Conservation (phyloP, 1,140 invertebrate species). For the Lasioglossum baleicum region DNA sequence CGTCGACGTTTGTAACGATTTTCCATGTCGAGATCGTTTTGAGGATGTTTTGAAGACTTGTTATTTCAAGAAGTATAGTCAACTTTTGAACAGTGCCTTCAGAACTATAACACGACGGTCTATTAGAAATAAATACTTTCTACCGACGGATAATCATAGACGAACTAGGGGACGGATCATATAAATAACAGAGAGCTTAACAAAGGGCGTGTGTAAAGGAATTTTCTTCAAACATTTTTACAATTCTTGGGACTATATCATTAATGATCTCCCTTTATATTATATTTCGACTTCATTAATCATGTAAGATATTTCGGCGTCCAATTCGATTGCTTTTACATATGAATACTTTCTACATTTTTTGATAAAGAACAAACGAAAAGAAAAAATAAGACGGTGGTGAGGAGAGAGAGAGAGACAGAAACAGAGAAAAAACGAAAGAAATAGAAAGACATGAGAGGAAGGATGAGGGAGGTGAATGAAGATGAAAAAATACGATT, state of each 20-base stretch:
- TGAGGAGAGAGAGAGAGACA: not conserved
- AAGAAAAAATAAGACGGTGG: conserved; percentile 25
- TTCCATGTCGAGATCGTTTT: conserved; percentile 60
- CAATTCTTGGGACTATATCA: conserved; percentile 29
- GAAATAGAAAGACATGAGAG: not conserved
- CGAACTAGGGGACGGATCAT: conserved; percentile 60
- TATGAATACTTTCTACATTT: conserved; percentile 51
- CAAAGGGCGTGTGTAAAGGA: conserved; percentile 35
- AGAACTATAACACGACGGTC: conserved; percentile 74
- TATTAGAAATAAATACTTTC: conserved; percentile 70
- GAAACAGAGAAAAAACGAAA: not conserved
- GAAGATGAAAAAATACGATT: conserved; percentile 28
- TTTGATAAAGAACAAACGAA: conserved; percentile 9
- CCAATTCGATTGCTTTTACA: conserved; percentile 48
- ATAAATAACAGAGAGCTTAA: conserved; percentile 62
- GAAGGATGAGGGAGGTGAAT: not conserved
- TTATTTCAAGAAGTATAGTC: conserved; percentile 58
- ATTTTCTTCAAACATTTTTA: conserved; percentile 45
- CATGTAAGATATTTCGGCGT: conserved; percentile 47
- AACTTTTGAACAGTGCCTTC: conserved; percentile 77
- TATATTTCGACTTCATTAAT: conserved; percentile 28
- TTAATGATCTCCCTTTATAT: conserved; percentile 19
- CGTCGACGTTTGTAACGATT: conserved; percentile 68
- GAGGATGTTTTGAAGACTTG: conserved; percentile 55
- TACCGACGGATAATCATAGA: conserved; percentile 64